Conservation (phyloP, 1,140 invertebrate genomes). For the Brachystomella parvula region DNA sequence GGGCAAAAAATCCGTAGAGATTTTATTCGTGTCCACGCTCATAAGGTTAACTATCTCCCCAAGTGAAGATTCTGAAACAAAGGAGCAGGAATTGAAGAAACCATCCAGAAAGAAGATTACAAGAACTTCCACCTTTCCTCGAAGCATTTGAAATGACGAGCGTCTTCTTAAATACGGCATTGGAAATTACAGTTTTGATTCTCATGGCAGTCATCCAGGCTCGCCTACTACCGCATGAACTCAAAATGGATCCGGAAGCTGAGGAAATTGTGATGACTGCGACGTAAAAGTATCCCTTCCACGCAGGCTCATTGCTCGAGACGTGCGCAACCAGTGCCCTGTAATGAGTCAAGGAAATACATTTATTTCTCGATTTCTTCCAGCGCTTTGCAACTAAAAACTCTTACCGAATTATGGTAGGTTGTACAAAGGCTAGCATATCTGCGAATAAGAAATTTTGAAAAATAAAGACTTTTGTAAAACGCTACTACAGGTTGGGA, state of each 20-base stretch:
- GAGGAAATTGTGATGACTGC: slow-evolving; percentile 66
- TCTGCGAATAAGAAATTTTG: slow-evolving; percentile 49
- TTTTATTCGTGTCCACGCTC: slow-evolving; percentile 75
- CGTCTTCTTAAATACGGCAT: slow-evolving; percentile 82
- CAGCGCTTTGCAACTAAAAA: no score
- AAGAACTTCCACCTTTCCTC: slow-evolving; percentile 59
- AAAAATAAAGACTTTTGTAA: no score
- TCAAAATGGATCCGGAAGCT: slow-evolving; percentile 74
- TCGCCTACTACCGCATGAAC: slow-evolving; percentile 79
- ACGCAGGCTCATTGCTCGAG: slow-evolving; percentile 59
- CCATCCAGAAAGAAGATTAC: no score
- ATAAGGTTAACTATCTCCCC: slow-evolving; percentile 90
- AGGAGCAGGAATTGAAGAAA: no score
- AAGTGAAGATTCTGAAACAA: slow-evolving; percentile 61
- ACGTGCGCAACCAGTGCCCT: slow-evolving; percentile 83
- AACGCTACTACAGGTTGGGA: no score
- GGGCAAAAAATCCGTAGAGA: slow-evolving; percentile 79
- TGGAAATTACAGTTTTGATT: slow-evolving; percentile 82
- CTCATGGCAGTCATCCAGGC: slow-evolving; percentile 87
- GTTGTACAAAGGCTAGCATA: slow-evolving; percentile 52
- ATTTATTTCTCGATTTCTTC: neutral
- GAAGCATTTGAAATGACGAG: slow-evolving; percentile 66
- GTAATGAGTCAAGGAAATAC: slow-evolving; percentile 65
- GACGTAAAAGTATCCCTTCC: slow-evolving; percentile 81
- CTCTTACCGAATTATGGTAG: slow-evolving; percentile 43